These are phyloP conservation scores for Tapirus indicus DNA, from an alignment of 2,797 vertebrate species.

Conservation along the genomic window DNA sequence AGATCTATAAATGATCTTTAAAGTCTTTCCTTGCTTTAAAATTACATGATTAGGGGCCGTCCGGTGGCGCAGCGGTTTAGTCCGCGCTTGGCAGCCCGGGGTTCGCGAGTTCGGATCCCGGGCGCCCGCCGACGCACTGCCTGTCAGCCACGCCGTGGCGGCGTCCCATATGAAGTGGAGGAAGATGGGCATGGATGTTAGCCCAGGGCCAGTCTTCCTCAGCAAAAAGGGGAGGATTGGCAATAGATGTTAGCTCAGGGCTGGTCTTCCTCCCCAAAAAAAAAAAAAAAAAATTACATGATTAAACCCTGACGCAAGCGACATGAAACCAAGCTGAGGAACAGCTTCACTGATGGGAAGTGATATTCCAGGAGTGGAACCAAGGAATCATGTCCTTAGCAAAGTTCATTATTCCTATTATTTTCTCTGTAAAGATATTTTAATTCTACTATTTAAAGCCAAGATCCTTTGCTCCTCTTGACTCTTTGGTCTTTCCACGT, in stretches of 20 bases:
- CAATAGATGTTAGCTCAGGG: too few species aligned
- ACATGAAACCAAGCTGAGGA: not conserved
- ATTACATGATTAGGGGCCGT: slow-evolving; percentile 36
- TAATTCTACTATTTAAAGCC: not conserved
- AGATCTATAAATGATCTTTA: not conserved
- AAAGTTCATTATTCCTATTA: slow-evolving; percentile 7
- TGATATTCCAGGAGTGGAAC: not conserved
- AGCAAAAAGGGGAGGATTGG: too few species aligned
- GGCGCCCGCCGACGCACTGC: too few species aligned
- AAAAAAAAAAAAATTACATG: slow-evolving; percentile 28
- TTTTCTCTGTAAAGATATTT: slow-evolving; percentile 32
- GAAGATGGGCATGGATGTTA: too few species aligned
- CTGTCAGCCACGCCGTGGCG: too few species aligned
- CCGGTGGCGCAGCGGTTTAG: too few species aligned
- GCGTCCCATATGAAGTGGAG: too few species aligned
- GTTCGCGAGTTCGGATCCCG: too few species aligned
- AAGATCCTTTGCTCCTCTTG: not conserved
- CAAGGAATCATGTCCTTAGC: not conserved
- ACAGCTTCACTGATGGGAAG: not conserved
- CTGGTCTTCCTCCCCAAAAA: too few species aligned
- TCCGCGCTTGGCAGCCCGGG: too few species aligned
- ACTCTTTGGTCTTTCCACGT: not conserved
- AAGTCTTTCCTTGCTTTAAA: slow-evolving; percentile 29
- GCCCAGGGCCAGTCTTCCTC: too few species aligned
- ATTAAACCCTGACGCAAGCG: not conserved